Evolutionary conservation across 2,113 vertebrate species (phyloP), one percentile per base, ranked within the genome.

Genomic region (Bungarus multicinctus): DNA sequence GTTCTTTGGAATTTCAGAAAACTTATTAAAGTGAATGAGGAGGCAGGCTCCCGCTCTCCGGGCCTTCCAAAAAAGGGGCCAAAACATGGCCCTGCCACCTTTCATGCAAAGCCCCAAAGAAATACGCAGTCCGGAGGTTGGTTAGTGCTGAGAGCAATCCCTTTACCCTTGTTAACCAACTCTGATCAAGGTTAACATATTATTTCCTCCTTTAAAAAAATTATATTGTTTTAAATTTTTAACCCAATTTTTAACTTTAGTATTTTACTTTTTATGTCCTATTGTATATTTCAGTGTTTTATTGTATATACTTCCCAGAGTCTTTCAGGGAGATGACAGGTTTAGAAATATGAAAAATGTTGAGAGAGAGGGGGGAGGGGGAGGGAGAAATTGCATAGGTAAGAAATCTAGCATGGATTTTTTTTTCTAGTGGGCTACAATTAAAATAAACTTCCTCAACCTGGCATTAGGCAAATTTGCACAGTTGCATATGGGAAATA

Each of bases 311-410:
- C 60, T 69, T 30, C 4, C 30, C 60, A 69, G 30, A 69, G 12
- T 69, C 30, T n/a, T 69, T 69, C 60, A 69, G 30, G 60, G 12
- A 69, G 60, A 69, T n/a, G 60, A 12, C 4, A n/a, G n/a, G 11
- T n/a, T 69, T 69, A 69, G 60, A n/a, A 64, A 64, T n/a, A 64
- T 64, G 27, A n/a, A 64, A 64, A 64, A 30, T 64, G 30, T 12
- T 30, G 25, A 2, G 25, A 25, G 18, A 0, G 4, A 1, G 0
- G 11, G 0, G 27, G 27, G 58, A 4, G 1, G 60, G 23, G 5
- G 10, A n/a, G 11, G 12, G 58, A 60, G 27, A 30, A n/a, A 69
- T n/a, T 60, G 58, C 27, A n/a, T 18, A 18, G n/a, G 14, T 74
- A 74, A 74, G n/a, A 6, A 43, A 92, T 25, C 45, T 50, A 60